Percentiles rank a stretch among this genome's conserved stretches.
These are phyloP conservation scores for Vollenhovia emeryi DNA, from an alignment of 1,140 invertebrate species.

Conservation along the genomic window DNA sequence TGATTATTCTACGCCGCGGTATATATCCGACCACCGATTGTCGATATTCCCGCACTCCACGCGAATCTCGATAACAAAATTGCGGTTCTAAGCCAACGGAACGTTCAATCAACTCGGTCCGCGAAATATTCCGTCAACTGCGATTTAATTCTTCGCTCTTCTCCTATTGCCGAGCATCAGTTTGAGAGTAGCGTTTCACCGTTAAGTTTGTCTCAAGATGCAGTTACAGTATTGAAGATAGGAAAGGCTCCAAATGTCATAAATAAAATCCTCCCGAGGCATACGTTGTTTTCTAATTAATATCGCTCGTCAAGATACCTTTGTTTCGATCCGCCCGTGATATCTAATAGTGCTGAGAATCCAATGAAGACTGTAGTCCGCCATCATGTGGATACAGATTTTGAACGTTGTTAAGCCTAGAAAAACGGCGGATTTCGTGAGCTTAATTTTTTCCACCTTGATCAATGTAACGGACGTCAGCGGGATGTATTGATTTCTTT, in stretches of 20 bases:
- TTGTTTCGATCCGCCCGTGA: constrained; percentile 87
- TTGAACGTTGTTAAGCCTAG: constrained; percentile 88
- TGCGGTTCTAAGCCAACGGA: constrained; percentile 20
- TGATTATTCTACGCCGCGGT: constrained; percentile 44
- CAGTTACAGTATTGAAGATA: not conserved
- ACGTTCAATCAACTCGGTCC: not conserved
- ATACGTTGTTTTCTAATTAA: not conserved
- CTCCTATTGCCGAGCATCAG: not conserved
- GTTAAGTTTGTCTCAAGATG: not conserved
- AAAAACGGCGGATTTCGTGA: constrained; percentile 87
- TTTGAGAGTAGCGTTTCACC: not conserved
- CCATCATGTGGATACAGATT: constrained; percentile 88
- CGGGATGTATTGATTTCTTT: constrained; percentile 88
- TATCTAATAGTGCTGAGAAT: constrained; percentile 88
- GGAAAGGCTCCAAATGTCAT: not conserved
- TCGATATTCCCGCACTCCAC: not conserved
- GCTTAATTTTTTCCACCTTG: constrained; percentile 86
- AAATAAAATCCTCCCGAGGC: not conserved
- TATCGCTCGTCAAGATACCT: constrained; percentile 75
- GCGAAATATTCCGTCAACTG: not conserved
- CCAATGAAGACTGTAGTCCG: constrained; percentile 92
- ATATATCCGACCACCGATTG: constrained; percentile 13
- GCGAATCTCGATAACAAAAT: constrained; percentile 25
- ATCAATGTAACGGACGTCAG: constrained; percentile 87
- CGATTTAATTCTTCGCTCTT: not conserved